These are phyloP conservation scores for Masnerella sp. DNA, from an alignment of 2,888 invertebrate species.

Conservation along the genomic window DNA sequence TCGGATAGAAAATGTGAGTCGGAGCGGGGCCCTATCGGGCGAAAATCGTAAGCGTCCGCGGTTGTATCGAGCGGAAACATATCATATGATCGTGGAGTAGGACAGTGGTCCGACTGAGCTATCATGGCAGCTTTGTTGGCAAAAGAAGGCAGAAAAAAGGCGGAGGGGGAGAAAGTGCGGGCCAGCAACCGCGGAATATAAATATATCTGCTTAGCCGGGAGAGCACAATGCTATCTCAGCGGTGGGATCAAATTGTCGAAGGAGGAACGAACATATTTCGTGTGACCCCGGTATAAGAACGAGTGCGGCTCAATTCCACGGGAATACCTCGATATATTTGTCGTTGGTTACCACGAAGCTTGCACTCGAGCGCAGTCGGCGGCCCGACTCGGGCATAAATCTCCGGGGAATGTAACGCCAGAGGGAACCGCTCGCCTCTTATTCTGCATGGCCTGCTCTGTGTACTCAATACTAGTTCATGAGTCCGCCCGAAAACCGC, in stretches of 20 bases:
- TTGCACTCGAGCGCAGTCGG: slow-evolving; percentile 62
- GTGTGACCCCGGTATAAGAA: slow-evolving; percentile 70
- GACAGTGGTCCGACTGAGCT: slow-evolving; percentile 56
- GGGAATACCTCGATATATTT: slow-evolving; percentile 76
- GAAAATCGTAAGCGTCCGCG: slow-evolving; percentile 49
- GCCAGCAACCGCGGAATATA: slow-evolving; percentile 68
- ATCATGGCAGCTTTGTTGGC: slow-evolving; percentile 28
- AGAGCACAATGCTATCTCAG: slow-evolving; percentile 74
- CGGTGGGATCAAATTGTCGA: slow-evolving; percentile 75
- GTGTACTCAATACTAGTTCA: slow-evolving; percentile 39
- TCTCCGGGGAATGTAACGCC: slow-evolving; percentile 68
- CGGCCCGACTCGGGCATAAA: slow-evolving; percentile 64
- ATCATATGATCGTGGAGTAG: slow-evolving; percentile 51
- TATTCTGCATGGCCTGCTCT: slow-evolving; percentile 57
- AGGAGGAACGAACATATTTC: slow-evolving; percentile 75
- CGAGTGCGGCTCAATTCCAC: slow-evolving; percentile 73
- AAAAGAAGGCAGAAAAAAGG: slow-evolving; percentile 12
- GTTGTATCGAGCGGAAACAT: slow-evolving; percentile 48
- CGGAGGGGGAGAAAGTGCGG: slow-evolving; percentile 34
- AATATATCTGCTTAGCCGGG: slow-evolving; percentile 68
- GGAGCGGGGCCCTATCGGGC: slow-evolving; percentile 30
- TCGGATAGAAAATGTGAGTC: slow-evolving; percentile 36
- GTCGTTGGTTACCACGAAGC: slow-evolving; percentile 67
- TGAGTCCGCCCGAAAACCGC: slow-evolving; percentile 35
- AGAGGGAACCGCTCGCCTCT: slow-evolving; percentile 55